Conservation (phyloP, 2,888 invertebrate species). For the Cremastinae sp. region DNA sequence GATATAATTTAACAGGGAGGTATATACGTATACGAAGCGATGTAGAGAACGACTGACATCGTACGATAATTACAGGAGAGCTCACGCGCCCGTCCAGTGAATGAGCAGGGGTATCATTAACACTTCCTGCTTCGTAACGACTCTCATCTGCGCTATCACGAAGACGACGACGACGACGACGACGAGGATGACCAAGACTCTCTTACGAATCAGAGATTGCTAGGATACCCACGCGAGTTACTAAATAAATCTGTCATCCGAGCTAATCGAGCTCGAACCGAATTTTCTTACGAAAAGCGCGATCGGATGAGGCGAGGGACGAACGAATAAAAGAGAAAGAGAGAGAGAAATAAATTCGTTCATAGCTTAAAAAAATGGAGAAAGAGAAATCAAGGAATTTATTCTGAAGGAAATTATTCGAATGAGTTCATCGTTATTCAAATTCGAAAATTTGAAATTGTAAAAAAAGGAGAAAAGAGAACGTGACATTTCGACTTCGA, state of each 20-base stretch:
- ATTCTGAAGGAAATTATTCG: background rate
- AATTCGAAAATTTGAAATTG: background rate
- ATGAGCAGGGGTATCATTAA: slow-evolving; percentile 79
- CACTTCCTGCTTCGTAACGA: slow-evolving; percentile 79
- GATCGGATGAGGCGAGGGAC: background rate
- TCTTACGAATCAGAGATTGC: slow-evolving; percentile 24
- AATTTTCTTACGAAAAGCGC: slow-evolving; percentile 18
- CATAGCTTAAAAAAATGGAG: background rate
- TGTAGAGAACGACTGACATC: slow-evolving; percentile 64
- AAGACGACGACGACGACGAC: slow-evolving; percentile 60
- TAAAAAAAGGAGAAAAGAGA: background rate
- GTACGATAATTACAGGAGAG: slow-evolving; percentile 78
- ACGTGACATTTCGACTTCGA: background rate
- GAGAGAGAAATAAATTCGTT: background rate
- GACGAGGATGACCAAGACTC: slow-evolving; percentile 31
- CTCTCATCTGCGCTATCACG: slow-evolving; percentile 76
- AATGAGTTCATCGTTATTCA: background rate
- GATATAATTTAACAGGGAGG: background rate
- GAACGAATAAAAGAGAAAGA: background rate
- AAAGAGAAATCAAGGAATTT: background rate
- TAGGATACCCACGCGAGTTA: slow-evolving; percentile 69
- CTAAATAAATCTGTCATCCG: slow-evolving; percentile 75
- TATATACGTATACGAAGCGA: background rate
- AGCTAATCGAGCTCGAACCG: slow-evolving; percentile 68
- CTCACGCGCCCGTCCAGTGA: slow-evolving; percentile 71